phyloP scores from a whole-genome alignment of 2,113 vertebrate genomes.

The Pelusios castaneus region DNA sequence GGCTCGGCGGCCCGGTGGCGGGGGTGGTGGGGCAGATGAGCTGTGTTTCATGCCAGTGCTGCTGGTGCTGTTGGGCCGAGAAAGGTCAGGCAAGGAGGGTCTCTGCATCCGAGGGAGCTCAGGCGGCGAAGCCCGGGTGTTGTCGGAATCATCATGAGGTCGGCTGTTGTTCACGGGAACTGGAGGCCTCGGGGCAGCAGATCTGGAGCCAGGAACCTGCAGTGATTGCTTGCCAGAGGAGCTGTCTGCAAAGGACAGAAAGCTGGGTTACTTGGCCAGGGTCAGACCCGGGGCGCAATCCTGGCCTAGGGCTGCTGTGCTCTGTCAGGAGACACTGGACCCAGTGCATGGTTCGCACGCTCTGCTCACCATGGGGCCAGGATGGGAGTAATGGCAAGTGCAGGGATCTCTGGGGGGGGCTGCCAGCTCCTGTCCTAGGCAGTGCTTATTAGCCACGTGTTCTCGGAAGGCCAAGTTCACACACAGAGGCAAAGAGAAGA shows the following conservation, averaged over 20 bases:
- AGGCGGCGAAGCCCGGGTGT: slow-evolving; percentile 76
- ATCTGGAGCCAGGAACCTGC: slow-evolving; percentile 82
- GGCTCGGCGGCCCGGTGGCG: slow-evolving; percentile 82
- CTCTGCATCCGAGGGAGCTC: slow-evolving; percentile 87
- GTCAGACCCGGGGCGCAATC: neutral
- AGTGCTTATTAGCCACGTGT: neutral
- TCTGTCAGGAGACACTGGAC: neutral
- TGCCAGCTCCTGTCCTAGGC: slow-evolving; percentile 30
- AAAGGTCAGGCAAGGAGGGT: slow-evolving; percentile 90
- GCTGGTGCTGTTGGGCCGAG: slow-evolving; percentile 76
- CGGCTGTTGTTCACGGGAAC: slow-evolving; percentile 59
- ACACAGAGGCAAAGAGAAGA: neutral
- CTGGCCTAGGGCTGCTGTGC: neutral
- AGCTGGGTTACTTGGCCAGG: neutral
- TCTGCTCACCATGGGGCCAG: neutral
- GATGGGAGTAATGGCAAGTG: neutral
- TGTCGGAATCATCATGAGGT: slow-evolving; percentile 84
- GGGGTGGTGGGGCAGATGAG: slow-evolving; percentile 88
- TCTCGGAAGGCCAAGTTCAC: neutral
- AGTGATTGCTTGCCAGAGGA: slow-evolving; percentile 82
- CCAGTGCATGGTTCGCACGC: neutral
- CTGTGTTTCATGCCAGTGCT: slow-evolving; percentile 89
- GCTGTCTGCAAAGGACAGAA: slow-evolving; percentile 76
- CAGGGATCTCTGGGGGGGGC: neutral
- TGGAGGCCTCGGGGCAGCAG: slow-evolving; percentile 85